phyloP scores from a whole-genome alignment of 1,140 invertebrate genomes.

The Temnothorax nylanderi region DNA sequence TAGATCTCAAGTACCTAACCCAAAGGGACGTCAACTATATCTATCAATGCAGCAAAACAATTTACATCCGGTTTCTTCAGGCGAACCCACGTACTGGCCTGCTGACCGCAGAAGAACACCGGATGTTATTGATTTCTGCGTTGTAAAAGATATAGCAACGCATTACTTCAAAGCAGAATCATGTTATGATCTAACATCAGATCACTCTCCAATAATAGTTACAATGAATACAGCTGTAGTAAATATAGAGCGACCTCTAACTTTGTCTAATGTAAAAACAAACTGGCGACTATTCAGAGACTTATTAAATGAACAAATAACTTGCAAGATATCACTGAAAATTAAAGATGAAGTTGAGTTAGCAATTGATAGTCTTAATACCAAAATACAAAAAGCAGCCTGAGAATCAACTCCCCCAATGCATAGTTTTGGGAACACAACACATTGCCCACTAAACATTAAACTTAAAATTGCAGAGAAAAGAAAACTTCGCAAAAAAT shows the following conservation, averaged over 20 bases:
- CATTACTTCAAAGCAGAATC: not conserved
- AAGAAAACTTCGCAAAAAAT: conserved; percentile 33
- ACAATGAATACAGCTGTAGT: not conserved
- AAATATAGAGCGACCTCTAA: not conserved
- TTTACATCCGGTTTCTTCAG: not conserved
- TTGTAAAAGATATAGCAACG: not conserved
- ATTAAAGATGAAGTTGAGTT: not conserved
- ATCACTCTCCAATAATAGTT: not conserved
- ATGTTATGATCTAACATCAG: not conserved
- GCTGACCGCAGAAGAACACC: not conserved
- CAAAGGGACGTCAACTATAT: not conserved
- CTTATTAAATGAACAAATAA: not conserved
- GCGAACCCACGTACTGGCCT: not conserved
- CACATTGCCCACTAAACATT: not conserved
- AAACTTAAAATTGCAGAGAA: conserved; percentile 41
- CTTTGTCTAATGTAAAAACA: not conserved
- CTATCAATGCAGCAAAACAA: not conserved
- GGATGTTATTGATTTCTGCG: not conserved
- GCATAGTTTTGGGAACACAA: too few relatives aligned
- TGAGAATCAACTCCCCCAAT: too few relatives aligned
- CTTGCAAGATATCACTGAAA: not conserved
- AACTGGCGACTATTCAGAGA: not conserved
- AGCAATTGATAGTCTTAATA: not conserved
- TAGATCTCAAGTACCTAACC: not conserved
- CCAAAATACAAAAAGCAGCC: not conserved